These are phyloP conservation scores for Pipa parva DNA, from an alignment of 2,113 vertebrate species.

Conservation along the genomic window DNA sequence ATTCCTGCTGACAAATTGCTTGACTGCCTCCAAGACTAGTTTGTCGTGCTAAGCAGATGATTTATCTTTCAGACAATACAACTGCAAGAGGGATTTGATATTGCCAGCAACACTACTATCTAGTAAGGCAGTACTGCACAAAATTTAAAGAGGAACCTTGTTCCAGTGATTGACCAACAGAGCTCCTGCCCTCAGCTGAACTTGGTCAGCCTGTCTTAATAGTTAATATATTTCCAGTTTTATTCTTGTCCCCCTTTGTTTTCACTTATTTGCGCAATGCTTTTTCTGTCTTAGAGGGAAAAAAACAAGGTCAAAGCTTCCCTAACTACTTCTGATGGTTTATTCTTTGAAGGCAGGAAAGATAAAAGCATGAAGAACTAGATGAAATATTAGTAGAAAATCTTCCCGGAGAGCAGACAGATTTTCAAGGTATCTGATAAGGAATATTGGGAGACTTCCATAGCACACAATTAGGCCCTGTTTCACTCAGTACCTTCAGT, in stretches of 20 bases:
- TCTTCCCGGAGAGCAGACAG: constrained; percentile 16
- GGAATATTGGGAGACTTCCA: neutral
- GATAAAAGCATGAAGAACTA: constrained; percentile 39
- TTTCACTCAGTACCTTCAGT: neutral
- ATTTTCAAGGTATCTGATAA: constrained; percentile 9
- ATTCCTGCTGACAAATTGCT: too few relatives aligned
- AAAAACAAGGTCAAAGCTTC: constrained; percentile 31
- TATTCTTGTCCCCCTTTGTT: neutral
- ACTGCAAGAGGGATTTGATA: too few relatives aligned
- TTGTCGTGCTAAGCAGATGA: too few relatives aligned
- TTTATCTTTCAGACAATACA: too few relatives aligned
- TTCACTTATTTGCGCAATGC: constrained; percentile 22
- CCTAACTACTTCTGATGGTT: constrained; percentile 21
- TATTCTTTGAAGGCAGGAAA: constrained; percentile 26
- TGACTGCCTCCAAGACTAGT: too few relatives aligned
- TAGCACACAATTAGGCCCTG: neutral
- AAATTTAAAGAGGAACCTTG: too few relatives aligned
- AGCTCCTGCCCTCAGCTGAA: neutral
- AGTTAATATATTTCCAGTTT: neutral
- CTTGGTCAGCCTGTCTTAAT: neutral
- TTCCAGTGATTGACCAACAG: too few relatives aligned
- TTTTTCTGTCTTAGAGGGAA: constrained; percentile 6
- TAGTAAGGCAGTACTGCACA: too few relatives aligned
- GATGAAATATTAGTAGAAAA: constrained; percentile 40
- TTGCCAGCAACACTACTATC: too few relatives aligned